Conservation (phyloP, 2,888 invertebrate species). For the Malthinus flaveolus region DNA sequence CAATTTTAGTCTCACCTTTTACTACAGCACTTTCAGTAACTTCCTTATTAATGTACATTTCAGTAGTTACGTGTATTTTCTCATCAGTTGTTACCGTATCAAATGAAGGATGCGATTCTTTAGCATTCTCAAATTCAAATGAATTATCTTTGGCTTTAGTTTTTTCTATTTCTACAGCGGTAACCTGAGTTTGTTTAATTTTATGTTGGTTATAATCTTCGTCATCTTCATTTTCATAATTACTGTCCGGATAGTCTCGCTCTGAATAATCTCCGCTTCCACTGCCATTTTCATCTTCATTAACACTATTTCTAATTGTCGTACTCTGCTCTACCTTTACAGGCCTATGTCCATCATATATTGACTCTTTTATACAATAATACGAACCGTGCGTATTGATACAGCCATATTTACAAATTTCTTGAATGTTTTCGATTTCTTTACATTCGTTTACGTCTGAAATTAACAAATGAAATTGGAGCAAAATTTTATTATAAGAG, state of each 20-base stretch:
- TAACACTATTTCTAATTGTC: too few species aligned
- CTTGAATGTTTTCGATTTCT: conserved; percentile 54
- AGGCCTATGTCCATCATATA: not conserved
- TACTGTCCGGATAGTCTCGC: not conserved
- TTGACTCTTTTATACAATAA: conserved; percentile 51
- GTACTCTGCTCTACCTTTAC: too few species aligned
- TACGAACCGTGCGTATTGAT: conserved; percentile 62
- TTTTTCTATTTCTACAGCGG: too few species aligned
- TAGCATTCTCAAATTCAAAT: too few species aligned
- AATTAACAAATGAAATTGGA: not conserved
- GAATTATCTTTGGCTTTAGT: too few species aligned
- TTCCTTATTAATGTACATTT: too few species aligned
- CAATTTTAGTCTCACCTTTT: too few species aligned
- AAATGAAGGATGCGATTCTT: too few species aligned
- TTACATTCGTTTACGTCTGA: conserved; percentile 63
- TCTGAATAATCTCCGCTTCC: not conserved
- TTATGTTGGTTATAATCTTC: not conserved
- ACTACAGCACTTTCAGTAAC: too few species aligned
- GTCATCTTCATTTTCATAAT: not conserved
- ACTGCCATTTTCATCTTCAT: not conserved
- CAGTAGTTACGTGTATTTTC: too few species aligned
- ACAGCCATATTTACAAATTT: conserved; percentile 67
- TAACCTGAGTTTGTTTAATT: too few species aligned
- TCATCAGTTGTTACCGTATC: too few species aligned
- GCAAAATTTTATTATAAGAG: not conserved